These are phyloP conservation scores for Thunnus thynnus DNA, from an alignment of 2,113 vertebrate genomes.

Conservation along the genomic window DNA sequence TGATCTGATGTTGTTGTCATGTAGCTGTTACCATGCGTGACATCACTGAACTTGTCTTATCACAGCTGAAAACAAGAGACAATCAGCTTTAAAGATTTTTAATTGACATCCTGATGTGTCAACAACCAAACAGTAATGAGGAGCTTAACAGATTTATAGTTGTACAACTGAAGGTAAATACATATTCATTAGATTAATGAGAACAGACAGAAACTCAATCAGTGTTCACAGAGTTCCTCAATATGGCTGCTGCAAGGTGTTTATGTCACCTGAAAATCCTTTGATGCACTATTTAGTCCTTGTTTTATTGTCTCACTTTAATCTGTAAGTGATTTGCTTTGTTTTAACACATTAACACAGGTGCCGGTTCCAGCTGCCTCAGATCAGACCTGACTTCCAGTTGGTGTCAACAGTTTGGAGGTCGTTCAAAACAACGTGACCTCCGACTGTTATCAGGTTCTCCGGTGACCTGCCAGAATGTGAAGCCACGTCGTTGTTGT, in stretches of 20 bases:
- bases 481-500: background rate
- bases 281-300: no score
- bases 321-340: background rate
- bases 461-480: conserved; percentile 29
- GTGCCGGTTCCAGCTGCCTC: background rate
- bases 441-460: conserved; percentile 17
- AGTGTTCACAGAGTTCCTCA: no score
- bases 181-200: no score
- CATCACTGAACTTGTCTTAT: no score
- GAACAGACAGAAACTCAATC: background rate
- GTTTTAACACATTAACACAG: conserved; percentile 21
- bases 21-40: no score
- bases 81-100: no score
- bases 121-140: no score
- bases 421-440: conserved; percentile 29
- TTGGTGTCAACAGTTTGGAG: conserved; percentile 14
- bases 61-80: no score
- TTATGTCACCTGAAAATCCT: background rate
- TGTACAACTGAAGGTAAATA: no score
- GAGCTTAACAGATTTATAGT: no score
- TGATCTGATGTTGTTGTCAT: no score
- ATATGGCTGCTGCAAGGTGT: background rate
- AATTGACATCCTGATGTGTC: no score
- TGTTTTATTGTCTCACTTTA: background rate
- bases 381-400: background rate